Base-by-base conservation (phyloP, 2,888 invertebrate genomes). In the Coecobrya sp. region DNA sequence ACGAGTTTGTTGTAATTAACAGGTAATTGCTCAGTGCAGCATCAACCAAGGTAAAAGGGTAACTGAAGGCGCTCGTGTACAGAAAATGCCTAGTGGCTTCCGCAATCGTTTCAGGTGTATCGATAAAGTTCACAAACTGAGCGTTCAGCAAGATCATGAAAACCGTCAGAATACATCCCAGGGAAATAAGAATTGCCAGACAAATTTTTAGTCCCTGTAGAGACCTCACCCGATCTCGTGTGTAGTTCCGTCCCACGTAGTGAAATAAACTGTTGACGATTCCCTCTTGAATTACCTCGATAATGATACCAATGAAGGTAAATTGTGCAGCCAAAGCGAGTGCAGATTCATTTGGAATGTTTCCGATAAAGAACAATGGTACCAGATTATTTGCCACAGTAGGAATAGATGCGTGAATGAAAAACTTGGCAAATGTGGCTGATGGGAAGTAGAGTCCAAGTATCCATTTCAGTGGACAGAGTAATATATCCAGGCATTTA, bases 281-380 rank as follows among this genome's bases (percentile, higher is more conserved):
- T 1, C 94, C 94, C 65, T 94, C 94, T 82, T 94, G 94, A 52
- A 94, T 86, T 0, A 94, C 93, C 70, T 94, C 94, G 0, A 94
- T 25, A 1, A 94, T 76, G 19, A 94, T 68, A 1, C 89, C 52
- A 7, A 94, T 85, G 62, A 94, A 94, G 0, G 82, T 91, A 36
- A 93, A 94, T 62, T 94, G 94, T 11, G 84, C 88, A 4, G 94
- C 93, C 10, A 93, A 49, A 5, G 94, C 93, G 13, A 94, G 87
- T 4, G 89, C 92, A 0, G 93, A 92, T 36, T 94, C 89, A 52
- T 93, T 65, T 0, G 94, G 94, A 70, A 94, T 93, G 73, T 94
- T 93, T 4, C 94, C 94, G 19, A 92, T 93, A 85, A 93, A 94
- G 76, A 94, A 94, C 0, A 94, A 85, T 0, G 94, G 94, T 7